phyloP scores from a whole-genome alignment of 2,888 invertebrate genomes.

The Yponomeuta plumbellus region DNA sequence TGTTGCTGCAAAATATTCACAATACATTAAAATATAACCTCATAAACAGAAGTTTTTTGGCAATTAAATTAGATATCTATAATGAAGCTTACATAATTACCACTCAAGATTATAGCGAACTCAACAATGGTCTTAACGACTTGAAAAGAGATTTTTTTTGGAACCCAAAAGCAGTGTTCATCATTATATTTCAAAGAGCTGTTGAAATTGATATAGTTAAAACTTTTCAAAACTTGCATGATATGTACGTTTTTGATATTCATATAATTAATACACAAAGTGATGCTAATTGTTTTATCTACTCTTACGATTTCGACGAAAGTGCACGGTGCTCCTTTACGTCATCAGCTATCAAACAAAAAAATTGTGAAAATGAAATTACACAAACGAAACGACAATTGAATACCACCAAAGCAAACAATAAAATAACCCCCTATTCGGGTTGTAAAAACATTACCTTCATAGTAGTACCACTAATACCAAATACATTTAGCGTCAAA shows the following conservation, averaged over 20 bases:
- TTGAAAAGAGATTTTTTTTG: slow-evolving; percentile 11
- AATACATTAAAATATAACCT: neutral
- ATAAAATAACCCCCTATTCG: slow-evolving; percentile 17
- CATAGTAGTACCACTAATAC: slow-evolving; percentile 8
- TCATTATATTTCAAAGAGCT: neutral
- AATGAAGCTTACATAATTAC: slow-evolving; percentile 8
- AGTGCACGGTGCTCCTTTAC: slow-evolving; percentile 19
- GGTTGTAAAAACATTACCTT: slow-evolving; percentile 19
- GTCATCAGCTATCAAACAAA: slow-evolving; percentile 17
- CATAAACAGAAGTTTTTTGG: neutral
- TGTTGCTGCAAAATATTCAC: slow-evolving; percentile 1
- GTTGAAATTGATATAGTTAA: neutral
- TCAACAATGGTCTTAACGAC: neutral
- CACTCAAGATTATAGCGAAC: neutral
- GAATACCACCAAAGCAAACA: neutral
- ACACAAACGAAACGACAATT: neutral
- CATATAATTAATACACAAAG: neutral
- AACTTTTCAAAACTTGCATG: slow-evolving; percentile 5
- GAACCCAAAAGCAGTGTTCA: slow-evolving; percentile 1
- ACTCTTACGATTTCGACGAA: slow-evolving; percentile 8
- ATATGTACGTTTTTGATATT: slow-evolving; percentile 7
- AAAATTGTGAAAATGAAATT: slow-evolving; percentile 8
- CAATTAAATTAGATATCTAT: neutral
- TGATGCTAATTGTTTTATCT: neutral
- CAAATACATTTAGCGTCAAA: slow-evolving; percentile 14